phyloP scores from a whole-genome alignment of 2,113 vertebrate species.

The Leptobrachium leishanense region DNA sequence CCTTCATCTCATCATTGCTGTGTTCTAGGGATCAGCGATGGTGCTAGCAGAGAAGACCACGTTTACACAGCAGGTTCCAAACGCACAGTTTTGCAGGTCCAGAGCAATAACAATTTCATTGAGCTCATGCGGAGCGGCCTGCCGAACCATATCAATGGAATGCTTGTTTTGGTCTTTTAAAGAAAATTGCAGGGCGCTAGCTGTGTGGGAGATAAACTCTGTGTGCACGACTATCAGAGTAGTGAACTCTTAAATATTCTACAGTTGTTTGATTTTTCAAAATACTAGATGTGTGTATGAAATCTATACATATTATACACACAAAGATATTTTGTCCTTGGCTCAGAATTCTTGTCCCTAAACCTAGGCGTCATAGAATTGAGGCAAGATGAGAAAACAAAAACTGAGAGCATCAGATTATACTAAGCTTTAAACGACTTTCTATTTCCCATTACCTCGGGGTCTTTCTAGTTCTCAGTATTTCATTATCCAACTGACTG shows the following conservation, averaged over 20 bases:
- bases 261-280: no score
- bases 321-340: no score
- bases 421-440: background rate
- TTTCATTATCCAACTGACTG: background rate
- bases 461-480: background rate
- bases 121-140: background rate
- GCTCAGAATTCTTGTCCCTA: no score
- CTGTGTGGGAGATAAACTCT: no score
- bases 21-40: background rate
- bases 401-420: background rate
- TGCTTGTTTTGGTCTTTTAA: background rate
- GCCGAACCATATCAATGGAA: background rate
- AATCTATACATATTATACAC: no score
- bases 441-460: constrained; percentile 2
- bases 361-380: no score
- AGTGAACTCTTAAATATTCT: no score
- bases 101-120: background rate
- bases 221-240: no score
- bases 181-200: background rate
- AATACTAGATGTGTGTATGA: no score
- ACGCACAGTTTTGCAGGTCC: background rate
- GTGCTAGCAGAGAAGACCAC: background rate
- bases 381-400: background rate
- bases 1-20: background rate
- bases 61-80: background rate